Conservation (phyloP, 2,113 vertebrate genomes). For the Helogale parvula region DNA sequence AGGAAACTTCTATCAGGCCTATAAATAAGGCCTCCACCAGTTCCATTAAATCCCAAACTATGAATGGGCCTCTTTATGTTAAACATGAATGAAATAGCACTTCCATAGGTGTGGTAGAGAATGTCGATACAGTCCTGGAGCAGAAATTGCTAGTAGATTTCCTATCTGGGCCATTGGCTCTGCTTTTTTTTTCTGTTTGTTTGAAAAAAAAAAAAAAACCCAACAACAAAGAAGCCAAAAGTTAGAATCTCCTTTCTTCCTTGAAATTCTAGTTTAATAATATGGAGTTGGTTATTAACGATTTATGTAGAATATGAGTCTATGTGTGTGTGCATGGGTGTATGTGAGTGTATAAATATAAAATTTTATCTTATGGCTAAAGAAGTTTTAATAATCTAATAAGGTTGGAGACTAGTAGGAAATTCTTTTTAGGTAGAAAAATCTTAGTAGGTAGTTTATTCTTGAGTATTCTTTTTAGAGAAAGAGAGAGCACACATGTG, state of each 20-base stretch:
- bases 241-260: background rate
- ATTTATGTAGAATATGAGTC: background rate
- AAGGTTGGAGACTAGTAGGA: background rate
- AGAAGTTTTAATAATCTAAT: background rate
- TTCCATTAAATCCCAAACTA: conserved; percentile 1
- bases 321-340: background rate
- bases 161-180: background rate
- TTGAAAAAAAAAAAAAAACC: background rate
- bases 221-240: background rate
- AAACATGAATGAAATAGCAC: conserved; percentile 14
- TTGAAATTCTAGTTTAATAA: background rate
- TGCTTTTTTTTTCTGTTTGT: background rate
- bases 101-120: conserved; percentile 41
- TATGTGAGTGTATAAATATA: background rate
- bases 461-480: background rate
- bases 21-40: conserved; percentile 51
- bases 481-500: too few species aligned
- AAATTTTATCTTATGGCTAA: background rate
- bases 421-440: background rate
- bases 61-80: conserved; percentile 60
- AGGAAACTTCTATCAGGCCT: conserved; percentile 9
- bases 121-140: background rate
- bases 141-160: conserved; percentile 20
- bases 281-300: background rate
- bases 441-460: background rate